Evolutionary conservation across 1,140 invertebrate genomes (phyloP), one percentile per base, ranked within the genome.

Genomic region (Galleria mellonella): DNA sequence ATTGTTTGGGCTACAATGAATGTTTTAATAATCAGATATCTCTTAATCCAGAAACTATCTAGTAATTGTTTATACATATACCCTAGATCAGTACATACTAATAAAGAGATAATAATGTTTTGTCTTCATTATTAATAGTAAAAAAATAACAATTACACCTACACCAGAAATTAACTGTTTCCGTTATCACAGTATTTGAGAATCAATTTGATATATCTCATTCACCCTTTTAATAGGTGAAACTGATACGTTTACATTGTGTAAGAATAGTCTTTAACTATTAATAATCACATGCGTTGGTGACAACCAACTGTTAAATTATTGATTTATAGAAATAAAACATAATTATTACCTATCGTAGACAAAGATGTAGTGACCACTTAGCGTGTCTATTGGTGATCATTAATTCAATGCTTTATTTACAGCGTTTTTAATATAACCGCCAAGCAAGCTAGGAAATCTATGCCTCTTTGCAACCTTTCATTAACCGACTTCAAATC

Each of bases 131-230:
- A 49, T 15, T n/a, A 37, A 39, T 23, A 15, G 29, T 33, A 31
- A 13, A 45, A 45, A 12, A 45, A 33, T 4, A 4, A 37, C n/a
- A 30, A 8, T 6, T 37, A 51, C 31, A 51, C 29, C 35, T 57
- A 59, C 45, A 47, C 17, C 31, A 44, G 14, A 50, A 49, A 30
- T 38, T 40, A 51, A 42, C 42, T 51, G 45, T 39, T 33, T 52
- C 9, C 9, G 47, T n/a, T 61, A 61, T 61, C 58, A 56, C 58
- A 61, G 58, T 38, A 44, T 15, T 51, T 46, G 47, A 61, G 54
- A 61, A 51, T 61, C 43, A 23, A 23, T 23, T 23, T 23, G 17
- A 3, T 23, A 23, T 23, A 23, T 23, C 17, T 23, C 17, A 3
- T 3, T 23, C 17, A 23, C 17, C 17, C 2, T 6, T 3, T 23